These are phyloP conservation scores for Nomada ruficornis DNA, from an alignment of 2,888 invertebrate genomes.

Conservation along the genomic window DNA sequence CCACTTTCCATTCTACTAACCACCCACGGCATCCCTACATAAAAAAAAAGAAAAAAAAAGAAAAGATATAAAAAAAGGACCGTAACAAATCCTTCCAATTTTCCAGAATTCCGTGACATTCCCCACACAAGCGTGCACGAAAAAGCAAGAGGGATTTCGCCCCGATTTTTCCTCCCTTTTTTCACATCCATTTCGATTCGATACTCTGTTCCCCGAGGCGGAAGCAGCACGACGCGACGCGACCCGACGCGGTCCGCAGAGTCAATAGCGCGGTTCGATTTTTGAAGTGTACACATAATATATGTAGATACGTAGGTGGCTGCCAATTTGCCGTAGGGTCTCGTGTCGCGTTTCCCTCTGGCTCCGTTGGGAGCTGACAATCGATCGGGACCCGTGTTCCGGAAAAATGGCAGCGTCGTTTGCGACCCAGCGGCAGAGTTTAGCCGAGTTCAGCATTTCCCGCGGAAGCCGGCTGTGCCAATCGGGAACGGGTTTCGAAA, in stretches of 20 bases:
- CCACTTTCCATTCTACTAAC: too few species aligned
- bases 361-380: constrained; percentile 28
- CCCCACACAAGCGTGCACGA: not conserved
- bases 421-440: constrained; percentile 18
- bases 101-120: not conserved
- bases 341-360: constrained; percentile 8
- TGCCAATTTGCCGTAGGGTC: constrained; percentile 48
- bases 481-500: constrained; percentile 5
- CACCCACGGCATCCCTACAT: too few species aligned
- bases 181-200: constrained; percentile 8
- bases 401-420: constrained; percentile 36
- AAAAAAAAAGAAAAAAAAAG: too few species aligned
- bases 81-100: not conserved
- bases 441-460: constrained; percentile 50
- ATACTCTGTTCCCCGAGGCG: constrained; percentile 4
- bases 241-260: constrained; percentile 8
- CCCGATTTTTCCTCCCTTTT: not conserved
- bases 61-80: too few species aligned
- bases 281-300: constrained; percentile 50
- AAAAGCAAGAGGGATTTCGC: not conserved
- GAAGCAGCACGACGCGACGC: not conserved
- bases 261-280: constrained; percentile 47
- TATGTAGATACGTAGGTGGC: constrained; percentile 43
- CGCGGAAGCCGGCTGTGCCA: not conserved
- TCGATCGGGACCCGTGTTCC: constrained; percentile 7